Evolutionary conservation across 2,113 vertebrate genomes (phyloP), one percentile per base, ranked within the genome.

Genomic region (Datnioides undecimradiatus): DNA sequence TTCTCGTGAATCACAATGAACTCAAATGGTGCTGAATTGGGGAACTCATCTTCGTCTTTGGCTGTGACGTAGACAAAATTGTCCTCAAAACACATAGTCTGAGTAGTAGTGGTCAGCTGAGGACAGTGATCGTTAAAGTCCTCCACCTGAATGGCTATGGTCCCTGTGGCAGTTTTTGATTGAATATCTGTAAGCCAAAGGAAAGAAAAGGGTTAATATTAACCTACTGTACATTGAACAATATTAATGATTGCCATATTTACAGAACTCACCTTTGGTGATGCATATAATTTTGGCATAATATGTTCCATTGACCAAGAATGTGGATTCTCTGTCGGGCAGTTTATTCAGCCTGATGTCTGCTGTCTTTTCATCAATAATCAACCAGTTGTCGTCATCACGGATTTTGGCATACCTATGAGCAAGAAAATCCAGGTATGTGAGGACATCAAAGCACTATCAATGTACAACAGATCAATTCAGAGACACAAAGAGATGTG

Each of bases 121-220:
- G 98, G 98, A 77, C 97, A 99, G 77, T 99, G 66, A 85, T 95
- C 94, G n/a, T 95, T 95, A 11, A 62, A 85, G 86, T 95, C 94
- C 73, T 94, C 51, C 52, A 95, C 94, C 88, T 93, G 92, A 64
- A 95, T 94, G 52, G 93, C 94, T 17, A 95, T 88, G 43, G 95
- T 95, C 12, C 94, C 94, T 0, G 94, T 95, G 19, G 93, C 94
- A 4, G 94, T 95, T 91, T 94, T 93, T 10, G 83, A 13, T 8
- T 80, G 45, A 2, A 0, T 0, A 0, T 94, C 94, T 95, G 62
- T 57, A 76, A 87, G n/a, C 6, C 14, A 70, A 17, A 3, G 0
- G 3, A 84, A 57, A 23, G 8, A 51, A 2, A 49, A n/a, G n/a
- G 31, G 40, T 76, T 12, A 68, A 57, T 8, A 12, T 33, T 29